phyloP scores from a whole-genome alignment of 1,140 invertebrate species.

The Chironomus striatipennis region DNA sequence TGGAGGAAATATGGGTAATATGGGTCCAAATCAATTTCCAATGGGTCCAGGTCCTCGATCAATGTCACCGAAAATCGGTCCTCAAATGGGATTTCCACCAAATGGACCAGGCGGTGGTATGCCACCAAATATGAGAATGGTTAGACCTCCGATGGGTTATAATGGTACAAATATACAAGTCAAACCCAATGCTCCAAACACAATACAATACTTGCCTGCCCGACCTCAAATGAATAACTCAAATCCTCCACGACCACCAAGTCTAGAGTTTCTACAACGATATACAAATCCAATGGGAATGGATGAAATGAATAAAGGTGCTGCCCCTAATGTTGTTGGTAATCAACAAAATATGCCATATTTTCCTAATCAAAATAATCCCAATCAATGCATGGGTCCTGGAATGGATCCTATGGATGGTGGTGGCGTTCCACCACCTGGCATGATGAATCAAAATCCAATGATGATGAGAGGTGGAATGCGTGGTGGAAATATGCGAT shows the following conservation, averaged over 20 bases:
- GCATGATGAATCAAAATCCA: constrained; percentile 29
- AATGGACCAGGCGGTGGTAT: constrained; percentile 44
- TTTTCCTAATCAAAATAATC: constrained; percentile 48
- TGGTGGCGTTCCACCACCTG: neutral
- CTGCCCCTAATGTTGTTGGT: constrained; percentile 34
- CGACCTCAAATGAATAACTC: constrained; percentile 62
- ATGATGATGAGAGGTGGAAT: constrained; percentile 39
- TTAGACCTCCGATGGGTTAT: constrained; percentile 47
- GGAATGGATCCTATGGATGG: constrained; percentile 27
- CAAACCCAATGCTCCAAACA: constrained; percentile 93
- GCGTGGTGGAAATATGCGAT: constrained; percentile 34
- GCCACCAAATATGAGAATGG: constrained; percentile 39
- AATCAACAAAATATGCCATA: constrained; percentile 57
- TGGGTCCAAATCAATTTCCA: constrained; percentile 37
- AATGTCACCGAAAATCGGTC: constrained; percentile 42
- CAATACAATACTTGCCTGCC: constrained; percentile 94
- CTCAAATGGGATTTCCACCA: constrained; percentile 34
- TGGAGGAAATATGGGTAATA: constrained; percentile 31
- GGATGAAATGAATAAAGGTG: constrained; percentile 50
- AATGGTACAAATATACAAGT: constrained; percentile 84
- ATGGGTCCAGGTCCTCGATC: constrained; percentile 38
- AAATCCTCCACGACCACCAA: constrained; percentile 68
- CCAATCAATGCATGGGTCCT: constrained; percentile 34
- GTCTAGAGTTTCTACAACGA: constrained; percentile 83
- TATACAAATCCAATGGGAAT: constrained; percentile 71